These are phyloP conservation scores for Lophura nycthemera DNA, from an alignment of 2,113 vertebrate genomes.

Conservation along the genomic window DNA sequence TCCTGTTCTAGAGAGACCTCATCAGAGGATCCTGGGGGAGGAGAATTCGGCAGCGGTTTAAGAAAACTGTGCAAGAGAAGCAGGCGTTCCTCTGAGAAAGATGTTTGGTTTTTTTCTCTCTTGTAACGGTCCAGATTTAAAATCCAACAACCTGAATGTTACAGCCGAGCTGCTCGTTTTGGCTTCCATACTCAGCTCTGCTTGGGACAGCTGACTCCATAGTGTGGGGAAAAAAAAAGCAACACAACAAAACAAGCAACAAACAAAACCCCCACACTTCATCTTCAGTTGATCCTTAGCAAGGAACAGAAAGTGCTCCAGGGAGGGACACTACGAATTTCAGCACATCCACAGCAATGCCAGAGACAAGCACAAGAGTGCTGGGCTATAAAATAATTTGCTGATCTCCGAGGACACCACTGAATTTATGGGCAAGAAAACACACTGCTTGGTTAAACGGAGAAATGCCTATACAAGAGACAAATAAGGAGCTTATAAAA, in stretches of 20 bases:
- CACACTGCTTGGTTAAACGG: neutral
- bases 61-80: conserved; percentile 1
- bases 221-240: neutral
- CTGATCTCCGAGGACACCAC: neutral
- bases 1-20: conserved; percentile 90
- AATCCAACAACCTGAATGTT: rapidly evolving
- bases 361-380: neutral
- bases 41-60: conserved; percentile 47
- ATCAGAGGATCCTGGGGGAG: conserved; percentile 86
- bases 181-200: neutral
- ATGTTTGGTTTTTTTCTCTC: neutral
- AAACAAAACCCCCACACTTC: neutral
- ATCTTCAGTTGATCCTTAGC: neutral
- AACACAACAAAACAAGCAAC: neutral
- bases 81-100: neutral
- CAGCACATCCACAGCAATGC: neutral
- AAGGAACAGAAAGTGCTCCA: neutral
- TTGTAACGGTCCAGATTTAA: neutral
- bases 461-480: neutral
- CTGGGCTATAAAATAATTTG: neutral
- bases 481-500: neutral
- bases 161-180: neutral
- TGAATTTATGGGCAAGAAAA: neutral
- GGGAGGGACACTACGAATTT: neutral
- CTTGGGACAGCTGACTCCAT: neutral